Evolutionary conservation across 2,888 invertebrate genomes (phyloP).

Genomic region (Chromoteleia sp.): DNA sequence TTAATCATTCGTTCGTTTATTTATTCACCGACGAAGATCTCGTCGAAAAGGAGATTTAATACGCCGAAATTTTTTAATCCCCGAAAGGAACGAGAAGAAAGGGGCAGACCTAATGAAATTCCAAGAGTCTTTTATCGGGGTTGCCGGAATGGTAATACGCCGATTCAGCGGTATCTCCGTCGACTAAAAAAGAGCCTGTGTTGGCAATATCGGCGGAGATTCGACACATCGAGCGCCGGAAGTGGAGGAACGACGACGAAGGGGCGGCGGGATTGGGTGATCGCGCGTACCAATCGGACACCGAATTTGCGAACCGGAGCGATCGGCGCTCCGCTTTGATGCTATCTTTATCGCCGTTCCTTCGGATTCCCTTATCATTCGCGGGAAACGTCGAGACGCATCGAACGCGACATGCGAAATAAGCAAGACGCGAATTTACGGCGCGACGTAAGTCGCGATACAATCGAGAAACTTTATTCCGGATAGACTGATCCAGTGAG

Average conservation of each 20-base stretch:
- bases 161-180: constrained; percentile 72
- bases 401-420: constrained; percentile 46
- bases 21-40: constrained; percentile 14
- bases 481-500: constrained; percentile 52
- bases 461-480: constrained; percentile 60
- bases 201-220: constrained; percentile 69
- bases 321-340: constrained; percentile 75
- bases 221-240: constrained; percentile 60
- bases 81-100: constrained; percentile 8
- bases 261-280: constrained; percentile 27
- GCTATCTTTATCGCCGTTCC: constrained; percentile 76
- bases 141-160: constrained; percentile 68
- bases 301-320: constrained; percentile 76
- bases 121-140: constrained; percentile 41
- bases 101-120: constrained; percentile 56
- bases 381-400: constrained; percentile 50
- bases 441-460: constrained; percentile 62
- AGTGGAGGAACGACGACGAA: constrained; percentile 25
- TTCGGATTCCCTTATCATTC: constrained; percentile 54
- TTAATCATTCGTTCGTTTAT: constrained; percentile 23
- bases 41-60: constrained; percentile 35
- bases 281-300: constrained; percentile 71
- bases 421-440: constrained; percentile 72
- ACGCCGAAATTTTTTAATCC: constrained; percentile 50
- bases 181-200: constrained; percentile 51